Percentiles rank a stretch among this genome's conserved stretches.
Evolutionary conservation across 2,888 invertebrate species (phyloP).

Genomic region (Acleris cristana): DNA sequence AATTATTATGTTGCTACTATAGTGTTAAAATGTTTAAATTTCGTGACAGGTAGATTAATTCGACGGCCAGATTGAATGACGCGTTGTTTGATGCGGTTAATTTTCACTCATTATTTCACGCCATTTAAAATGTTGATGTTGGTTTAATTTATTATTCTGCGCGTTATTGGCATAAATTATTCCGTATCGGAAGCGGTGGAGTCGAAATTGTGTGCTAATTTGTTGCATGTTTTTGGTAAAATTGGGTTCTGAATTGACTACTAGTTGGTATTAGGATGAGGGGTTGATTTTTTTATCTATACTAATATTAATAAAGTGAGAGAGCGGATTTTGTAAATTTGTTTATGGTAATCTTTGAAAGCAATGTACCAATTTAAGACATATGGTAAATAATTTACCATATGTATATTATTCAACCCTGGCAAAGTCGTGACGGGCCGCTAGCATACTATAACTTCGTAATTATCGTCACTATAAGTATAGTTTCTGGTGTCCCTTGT

Average conservation of each 20-base stretch:
- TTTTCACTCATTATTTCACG: conserved; percentile 49
- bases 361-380: no score
- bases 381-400: no score
- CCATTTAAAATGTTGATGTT: conserved; percentile 42
- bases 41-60: conserved; percentile 67
- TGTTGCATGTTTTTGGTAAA: not conserved
- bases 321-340: not conserved
- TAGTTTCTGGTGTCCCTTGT: conserved; percentile 20
- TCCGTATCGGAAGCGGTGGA: not conserved
- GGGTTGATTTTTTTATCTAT: not conserved
- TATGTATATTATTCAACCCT: no score
- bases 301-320: not conserved
- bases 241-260: no score
- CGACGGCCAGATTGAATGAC: conserved; percentile 57
- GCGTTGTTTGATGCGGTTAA: conserved; percentile 50
- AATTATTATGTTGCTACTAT: conserved; percentile 51
- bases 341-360: no score
- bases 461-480: conserved; percentile 18
- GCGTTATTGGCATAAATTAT: conserved; percentile 22
- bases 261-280: no score
- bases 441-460: not conserved
- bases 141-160: conserved; percentile 23
- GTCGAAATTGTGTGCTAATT: not conserved
- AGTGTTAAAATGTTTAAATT: conserved; percentile 60
- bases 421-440: no score